phyloP scores from a whole-genome alignment of 2,113 vertebrate species.

The pig (Sus scrofa) region DNA sequence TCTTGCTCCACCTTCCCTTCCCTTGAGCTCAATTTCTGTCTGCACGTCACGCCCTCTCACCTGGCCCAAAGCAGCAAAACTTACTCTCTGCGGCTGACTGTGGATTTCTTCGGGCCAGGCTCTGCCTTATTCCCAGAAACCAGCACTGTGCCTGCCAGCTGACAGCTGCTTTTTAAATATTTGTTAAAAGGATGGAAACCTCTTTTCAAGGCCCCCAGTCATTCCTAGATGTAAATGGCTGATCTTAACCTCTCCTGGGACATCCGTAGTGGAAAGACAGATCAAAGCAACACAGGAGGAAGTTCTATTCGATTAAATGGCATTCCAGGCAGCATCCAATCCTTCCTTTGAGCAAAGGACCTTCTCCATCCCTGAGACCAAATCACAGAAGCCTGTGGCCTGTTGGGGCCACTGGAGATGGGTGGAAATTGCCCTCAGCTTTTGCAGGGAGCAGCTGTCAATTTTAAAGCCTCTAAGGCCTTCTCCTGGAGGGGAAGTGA shows the following conservation, averaged over 20 bases:
- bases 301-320: neutral
- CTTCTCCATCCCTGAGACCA: neutral
- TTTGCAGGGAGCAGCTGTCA: slow-evolving; percentile 30
- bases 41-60: no score
- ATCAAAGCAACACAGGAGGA: slow-evolving; percentile 26
- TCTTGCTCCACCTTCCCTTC: neutral
- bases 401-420: neutral
- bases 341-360: neutral
- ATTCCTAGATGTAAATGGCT: neutral
- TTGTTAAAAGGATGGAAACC: neutral
- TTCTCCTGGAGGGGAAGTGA: slow-evolving; percentile 11
- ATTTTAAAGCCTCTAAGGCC: slow-evolving; percentile 22
- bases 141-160: neutral
- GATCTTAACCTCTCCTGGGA: neutral
- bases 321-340: neutral
- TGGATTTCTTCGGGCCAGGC: neutral
- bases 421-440: neutral
- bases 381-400: neutral
- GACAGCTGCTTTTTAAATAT: neutral
- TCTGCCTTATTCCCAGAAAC: neutral
- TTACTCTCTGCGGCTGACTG: no score
- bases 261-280: slow-evolving; percentile 44
- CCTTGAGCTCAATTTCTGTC: no score
- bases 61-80: neutral
- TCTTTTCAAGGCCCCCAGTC: neutral